Evolutionary conservation across 2,888 invertebrate genomes (phyloP), one percentile per base, ranked within the genome.

Genomic region (Gastracanthus pulcherrimus): DNA sequence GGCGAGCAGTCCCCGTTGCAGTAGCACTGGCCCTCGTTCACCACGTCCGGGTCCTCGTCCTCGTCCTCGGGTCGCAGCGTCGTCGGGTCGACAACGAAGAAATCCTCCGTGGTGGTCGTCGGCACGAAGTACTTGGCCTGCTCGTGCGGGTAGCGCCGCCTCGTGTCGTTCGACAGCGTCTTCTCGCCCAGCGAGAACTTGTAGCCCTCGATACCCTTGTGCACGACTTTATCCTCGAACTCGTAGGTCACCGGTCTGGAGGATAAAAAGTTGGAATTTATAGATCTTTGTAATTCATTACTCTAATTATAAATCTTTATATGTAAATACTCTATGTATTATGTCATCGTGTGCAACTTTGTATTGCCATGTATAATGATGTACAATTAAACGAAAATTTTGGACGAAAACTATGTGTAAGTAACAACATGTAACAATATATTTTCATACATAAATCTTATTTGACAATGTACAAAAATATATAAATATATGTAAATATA

Each of bases 1-100:
- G 96, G 96, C 19, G 93, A 92, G 89, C 96, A 96, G 77, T 94
- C 93, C 0, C 95, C 96, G 76, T 94, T 93, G 89, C 96, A 97
- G 91, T 94, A 96, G 86, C 97, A 97, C 31, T 93, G 85, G 0
- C 91, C 90, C 11, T 90, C 84, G 76, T 91, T 89, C 0, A 90
- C 87, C 1, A 86, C 58, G 66, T 91, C 91, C 5, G 89, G 87
- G 79, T 90, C 88, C 1, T 84, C 84, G 19, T 70, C 80, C 11
- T 79, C 80, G 2, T 67, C 16, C 66, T 84, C 75, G 1, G 80
- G 36, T 29, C 69, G 45, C 3, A 80, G 13, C 0, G 84, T 86
- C 19, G 86, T 85, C 0, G 84, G 83, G 6, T 89, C 90, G 0
- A 86, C 86, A 4, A 82, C 82, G 83, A 91, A 91, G 66, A 91